Evolutionary conservation across 2,797 vertebrate genomes (phyloP), one percentile per base, ranked within the genome.

Genomic region (Eleutherodactylus coqui): DNA sequence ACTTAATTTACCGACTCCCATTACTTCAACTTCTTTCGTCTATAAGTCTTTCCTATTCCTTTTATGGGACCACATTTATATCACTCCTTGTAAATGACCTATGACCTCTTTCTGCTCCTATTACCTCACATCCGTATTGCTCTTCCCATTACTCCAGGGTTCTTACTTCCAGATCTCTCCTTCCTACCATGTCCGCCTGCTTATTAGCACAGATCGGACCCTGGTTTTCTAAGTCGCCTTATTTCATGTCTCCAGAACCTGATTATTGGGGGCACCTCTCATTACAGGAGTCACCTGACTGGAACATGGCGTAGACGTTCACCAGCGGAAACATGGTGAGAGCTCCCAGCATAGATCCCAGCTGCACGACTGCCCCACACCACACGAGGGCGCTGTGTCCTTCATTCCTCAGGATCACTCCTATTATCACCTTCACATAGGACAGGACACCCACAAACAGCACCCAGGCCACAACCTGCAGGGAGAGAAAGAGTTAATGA

Each of bases 361-460:
- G 58, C 91, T 97, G 96, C 88, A 96, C 95, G 83, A 96, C 93
- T 0, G 95, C 95, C 70, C 96, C 96, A 78, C 96, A 96, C 95
- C 95, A 96, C 91, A 97, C 94, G 0, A 97, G 95, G 86, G 96
- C 95, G 4, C 94, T 94, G 91, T 94, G 95, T 17, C 96, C 96
- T 86, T 96, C 95, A 47, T 96, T 95, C 13, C 96, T 93, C 69
- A 97, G 89, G 62, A 96, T 95, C 21, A 96, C 81, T 17, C 95
- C 96, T 0, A 96, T 93, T 83, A 96, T 96, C 89, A 96, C 95
- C 88, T 96, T 97, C 45, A 96, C 95, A 14, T 96, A 96, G 64
- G 96, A 96, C 38, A 97, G 89, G 1, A 89, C 84, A 36, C 96
- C 93, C 34, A 95, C 91, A 41, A 96, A 96, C 17, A 96, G 86